Percentiles rank a stretch among this genome's conserved stretches.
These are phyloP conservation scores for Acanthurus leucopareius DNA, from an alignment of 2,797 vertebrate species.

Conservation along the genomic window DNA sequence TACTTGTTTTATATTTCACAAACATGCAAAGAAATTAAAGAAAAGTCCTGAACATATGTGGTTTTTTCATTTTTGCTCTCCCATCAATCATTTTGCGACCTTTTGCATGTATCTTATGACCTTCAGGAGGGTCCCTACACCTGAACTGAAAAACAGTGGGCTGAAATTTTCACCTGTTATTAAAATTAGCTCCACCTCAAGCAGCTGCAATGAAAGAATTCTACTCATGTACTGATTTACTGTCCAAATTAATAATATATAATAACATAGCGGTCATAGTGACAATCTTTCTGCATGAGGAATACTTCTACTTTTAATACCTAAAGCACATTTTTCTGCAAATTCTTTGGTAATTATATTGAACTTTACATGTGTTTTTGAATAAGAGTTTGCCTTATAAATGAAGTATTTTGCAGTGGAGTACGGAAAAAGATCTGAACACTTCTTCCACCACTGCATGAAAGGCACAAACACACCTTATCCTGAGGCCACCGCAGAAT, in stretches of 20 bases:
- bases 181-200: constrained; percentile 4
- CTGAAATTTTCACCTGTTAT: neutral
- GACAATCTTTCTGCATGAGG: neutral
- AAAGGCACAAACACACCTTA: constrained; percentile 38
- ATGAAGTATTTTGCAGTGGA: neutral
- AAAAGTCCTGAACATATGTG: neutral
- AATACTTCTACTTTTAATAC: constrained; percentile 3
- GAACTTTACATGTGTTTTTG: neutral
- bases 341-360: too few species aligned
- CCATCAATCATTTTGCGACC: neutral
- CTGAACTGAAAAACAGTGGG: neutral
- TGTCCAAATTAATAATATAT: neutral
- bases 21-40: neutral
- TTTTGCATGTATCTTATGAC: neutral
- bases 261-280: neutral
- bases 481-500: constrained; percentile 43
- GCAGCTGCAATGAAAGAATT: neutral
- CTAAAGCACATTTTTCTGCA: neutral
- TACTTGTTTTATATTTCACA: neutral
- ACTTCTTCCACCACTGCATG: neutral
- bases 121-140: neutral
- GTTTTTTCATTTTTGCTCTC: neutral
- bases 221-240: neutral
- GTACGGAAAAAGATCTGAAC: neutral
- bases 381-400: neutral